phyloP scores from a whole-genome alignment of 1,140 invertebrate species.

The Scylla paramamosain region DNA sequence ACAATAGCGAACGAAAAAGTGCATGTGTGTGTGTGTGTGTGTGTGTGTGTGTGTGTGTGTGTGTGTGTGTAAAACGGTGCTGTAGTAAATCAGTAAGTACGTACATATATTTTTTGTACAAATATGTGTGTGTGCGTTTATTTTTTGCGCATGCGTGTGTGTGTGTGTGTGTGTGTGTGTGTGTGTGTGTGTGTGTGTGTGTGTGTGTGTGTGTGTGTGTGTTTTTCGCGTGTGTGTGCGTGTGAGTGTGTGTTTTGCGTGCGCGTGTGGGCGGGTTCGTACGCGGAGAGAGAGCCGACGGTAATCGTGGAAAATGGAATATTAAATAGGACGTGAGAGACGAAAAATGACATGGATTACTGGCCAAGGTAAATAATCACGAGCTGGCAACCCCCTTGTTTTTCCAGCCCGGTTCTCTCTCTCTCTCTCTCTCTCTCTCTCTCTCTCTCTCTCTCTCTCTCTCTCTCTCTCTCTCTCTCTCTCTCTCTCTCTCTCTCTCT shows the following conservation, averaged over 20 bases:
- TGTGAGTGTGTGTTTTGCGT: not conserved
- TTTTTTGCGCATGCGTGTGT: no score
- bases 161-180: no score
- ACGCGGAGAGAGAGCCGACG: slow-evolving; percentile 40
- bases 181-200: no score
- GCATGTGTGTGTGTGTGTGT: no score
- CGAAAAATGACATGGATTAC: slow-evolving; percentile 70
- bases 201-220: no score
- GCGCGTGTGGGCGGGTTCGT: not conserved
- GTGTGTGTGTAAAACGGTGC: no score
- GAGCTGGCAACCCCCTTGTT: slow-evolving; percentile 36
- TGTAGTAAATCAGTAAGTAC: no score
- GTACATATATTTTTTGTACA: no score
- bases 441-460: not conserved
- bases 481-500: not conserved
- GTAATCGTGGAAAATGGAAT: slow-evolving; percentile 72
- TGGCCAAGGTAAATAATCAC: slow-evolving; percentile 68
- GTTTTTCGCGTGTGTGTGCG: no score
- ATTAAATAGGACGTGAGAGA: slow-evolving; percentile 72
- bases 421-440: slow-evolving; percentile 54
- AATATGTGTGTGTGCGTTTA: no score
- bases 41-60: no score
- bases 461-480: slow-evolving; percentile 37
- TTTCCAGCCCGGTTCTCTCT: not conserved
- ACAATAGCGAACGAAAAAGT: no score